A percentile compares a stretch with the other conserved stretches of the same genome.
Evolutionary conservation across 2,113 vertebrate species (phyloP).

Genomic region (Sterna hirundo): DNA sequence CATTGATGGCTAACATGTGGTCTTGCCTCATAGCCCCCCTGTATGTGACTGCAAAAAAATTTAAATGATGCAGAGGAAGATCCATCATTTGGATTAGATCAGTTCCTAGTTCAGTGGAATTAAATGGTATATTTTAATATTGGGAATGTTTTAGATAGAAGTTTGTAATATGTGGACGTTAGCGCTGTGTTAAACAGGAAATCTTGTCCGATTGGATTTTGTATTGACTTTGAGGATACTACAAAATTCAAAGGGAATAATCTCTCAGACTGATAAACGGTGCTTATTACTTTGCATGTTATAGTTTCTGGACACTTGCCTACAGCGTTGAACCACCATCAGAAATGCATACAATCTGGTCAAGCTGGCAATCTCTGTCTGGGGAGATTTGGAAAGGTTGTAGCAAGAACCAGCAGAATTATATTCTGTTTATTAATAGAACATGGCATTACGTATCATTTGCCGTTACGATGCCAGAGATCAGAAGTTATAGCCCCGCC

Average conservation of each 20-base stretch:
- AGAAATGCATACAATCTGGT: background rate
- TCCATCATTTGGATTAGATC: slow-evolving; percentile 21
- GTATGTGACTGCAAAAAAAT: slow-evolving; percentile 42
- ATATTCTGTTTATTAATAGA: background rate
- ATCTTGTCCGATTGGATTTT: background rate
- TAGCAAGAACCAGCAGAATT: background rate
- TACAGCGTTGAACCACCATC: background rate
- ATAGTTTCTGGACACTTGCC: background rate
- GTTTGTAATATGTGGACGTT: background rate
- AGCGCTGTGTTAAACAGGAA: background rate
- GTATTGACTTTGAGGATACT: background rate
- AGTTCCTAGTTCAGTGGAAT: background rate
- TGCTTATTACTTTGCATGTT: background rate
- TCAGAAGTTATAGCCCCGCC: background rate
- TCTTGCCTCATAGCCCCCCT: slow-evolving; percentile 58
- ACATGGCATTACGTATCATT: background rate
- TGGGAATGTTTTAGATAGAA: background rate
- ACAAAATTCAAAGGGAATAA: background rate
- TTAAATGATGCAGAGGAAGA: slow-evolving; percentile 41
- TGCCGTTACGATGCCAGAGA: background rate
- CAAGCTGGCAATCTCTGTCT: background rate
- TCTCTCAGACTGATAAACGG: accelerated
- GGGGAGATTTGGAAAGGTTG: background rate
- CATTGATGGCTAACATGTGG: slow-evolving; percentile 83
- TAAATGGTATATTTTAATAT: background rate